Conservation (phyloP, 1,140 invertebrate species). For the Drosophila orena region DNA sequence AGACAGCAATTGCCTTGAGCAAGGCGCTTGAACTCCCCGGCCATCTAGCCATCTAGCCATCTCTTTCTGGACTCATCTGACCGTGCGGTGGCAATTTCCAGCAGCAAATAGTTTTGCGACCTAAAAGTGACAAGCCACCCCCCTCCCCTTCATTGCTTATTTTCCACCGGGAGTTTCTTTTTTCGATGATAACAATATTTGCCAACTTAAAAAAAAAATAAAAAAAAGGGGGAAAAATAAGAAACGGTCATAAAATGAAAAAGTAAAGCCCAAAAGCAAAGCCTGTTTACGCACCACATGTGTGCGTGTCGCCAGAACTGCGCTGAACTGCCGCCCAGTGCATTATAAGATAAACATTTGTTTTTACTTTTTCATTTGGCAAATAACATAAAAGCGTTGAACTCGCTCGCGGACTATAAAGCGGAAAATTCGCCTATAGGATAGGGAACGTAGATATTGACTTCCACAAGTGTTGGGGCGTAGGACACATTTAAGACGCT, state of each 20-base stretch:
- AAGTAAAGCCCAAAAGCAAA: slow-evolving; percentile 78
- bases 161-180: slow-evolving; percentile 4
- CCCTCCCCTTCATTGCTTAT: neutral
- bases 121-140: slow-evolving; percentile 63
- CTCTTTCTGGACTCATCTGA: neutral
- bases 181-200: slow-evolving; percentile 76
- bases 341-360: slow-evolving; percentile 78
- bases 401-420: slow-evolving; percentile 46
- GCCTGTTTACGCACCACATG: slow-evolving; percentile 71
- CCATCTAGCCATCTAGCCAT: slow-evolving; percentile 3
- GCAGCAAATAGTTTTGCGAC: slow-evolving; percentile 74
- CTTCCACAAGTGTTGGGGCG: slow-evolving; percentile 10
- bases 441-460: neutral
- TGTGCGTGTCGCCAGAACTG: slow-evolving; percentile 30
- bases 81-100: slow-evolving; percentile 41
- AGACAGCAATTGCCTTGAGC: slow-evolving; percentile 65
- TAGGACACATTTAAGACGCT: too few species aligned
- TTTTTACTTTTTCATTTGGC: slow-evolving; percentile 79
- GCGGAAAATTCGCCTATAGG: slow-evolving; percentile 32
- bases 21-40: slow-evolving; percentile 71
- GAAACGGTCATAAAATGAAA: slow-evolving; percentile 65
- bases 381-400: slow-evolving; percentile 79
- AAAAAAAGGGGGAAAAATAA: slow-evolving; percentile 17
- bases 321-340: slow-evolving; percentile 54
- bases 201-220: slow-evolving; percentile 27